Evolutionary conservation across 2,888 invertebrate species (phyloP).

Genomic region (Ormyrus nitidulus): DNA sequence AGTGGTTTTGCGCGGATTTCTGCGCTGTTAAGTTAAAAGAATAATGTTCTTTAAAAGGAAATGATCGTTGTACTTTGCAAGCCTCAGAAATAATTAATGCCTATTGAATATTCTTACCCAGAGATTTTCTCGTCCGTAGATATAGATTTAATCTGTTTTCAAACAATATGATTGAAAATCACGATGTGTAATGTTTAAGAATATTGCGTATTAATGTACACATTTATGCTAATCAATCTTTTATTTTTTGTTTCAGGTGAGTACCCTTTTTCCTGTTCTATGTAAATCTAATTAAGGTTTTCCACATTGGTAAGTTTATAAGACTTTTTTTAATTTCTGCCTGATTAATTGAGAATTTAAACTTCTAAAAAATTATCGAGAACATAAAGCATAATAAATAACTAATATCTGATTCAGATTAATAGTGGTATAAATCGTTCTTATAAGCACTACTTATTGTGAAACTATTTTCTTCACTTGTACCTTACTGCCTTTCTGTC

Average conservation of each 20-base stretch:
- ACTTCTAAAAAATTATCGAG: not conserved
- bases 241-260: constrained; percentile 50
- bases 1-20: too few relatives aligned
- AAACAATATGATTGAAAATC: not conserved
- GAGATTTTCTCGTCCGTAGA: not conserved
- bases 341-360: not conserved
- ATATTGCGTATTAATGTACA: too few relatives aligned
- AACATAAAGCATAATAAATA: not conserved
- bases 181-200: too few relatives aligned
- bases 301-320: constrained; percentile 29
- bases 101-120: too few relatives aligned
- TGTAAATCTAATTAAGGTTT: not conserved
- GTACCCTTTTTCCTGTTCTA: constrained; percentile 4
- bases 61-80: too few relatives aligned
- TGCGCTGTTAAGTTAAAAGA: too few relatives aligned
- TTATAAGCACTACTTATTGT: constrained; percentile 18
- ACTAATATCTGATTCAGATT: not conserved
- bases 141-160: not conserved
- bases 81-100: too few relatives aligned
- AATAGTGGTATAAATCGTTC: constrained; percentile 28
- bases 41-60: too few relatives aligned
- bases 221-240: not conserved
- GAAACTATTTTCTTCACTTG: constrained; percentile 24
- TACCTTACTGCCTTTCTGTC: constrained; percentile 16
- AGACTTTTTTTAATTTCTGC: not conserved